Evolutionary conservation across 1,140 invertebrate species (phyloP).

Genomic region (Bombyx mori): DNA sequence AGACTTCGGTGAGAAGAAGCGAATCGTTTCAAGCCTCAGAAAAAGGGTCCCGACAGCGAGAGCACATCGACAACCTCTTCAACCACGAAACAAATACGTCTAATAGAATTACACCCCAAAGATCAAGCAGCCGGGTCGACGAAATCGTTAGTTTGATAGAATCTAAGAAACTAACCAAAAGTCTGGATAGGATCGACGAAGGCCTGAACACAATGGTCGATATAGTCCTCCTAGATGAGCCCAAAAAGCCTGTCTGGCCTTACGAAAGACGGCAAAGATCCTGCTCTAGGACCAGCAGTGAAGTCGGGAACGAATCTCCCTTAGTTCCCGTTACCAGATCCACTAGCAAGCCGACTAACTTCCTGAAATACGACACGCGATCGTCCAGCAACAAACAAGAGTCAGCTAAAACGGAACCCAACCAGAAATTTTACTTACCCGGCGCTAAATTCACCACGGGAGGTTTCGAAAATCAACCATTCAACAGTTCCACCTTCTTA

Average conservation of each 20-base stretch:
- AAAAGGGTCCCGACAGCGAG: constrained; percentile 58
- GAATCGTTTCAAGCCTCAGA: constrained; percentile 69
- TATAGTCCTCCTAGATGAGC: constrained; percentile 74
- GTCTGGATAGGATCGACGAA: constrained; percentile 83
- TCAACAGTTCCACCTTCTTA: constrained; percentile 69
- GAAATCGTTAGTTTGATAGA: constrained; percentile 71
- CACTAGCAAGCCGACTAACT: constrained; percentile 40
- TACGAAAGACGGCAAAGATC: constrained; percentile 64
- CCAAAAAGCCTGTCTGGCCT: constrained; percentile 62
- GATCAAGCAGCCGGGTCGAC: constrained; percentile 63
- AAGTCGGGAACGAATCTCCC: constrained; percentile 53
- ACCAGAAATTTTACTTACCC: constrained; percentile 49
- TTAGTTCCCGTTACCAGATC: constrained; percentile 44
- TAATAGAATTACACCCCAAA: constrained; percentile 40
- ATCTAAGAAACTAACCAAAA: constrained; percentile 78
- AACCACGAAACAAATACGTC: constrained; percentile 37
- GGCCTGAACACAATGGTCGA: constrained; percentile 80
- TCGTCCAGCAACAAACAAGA: constrained; percentile 42
- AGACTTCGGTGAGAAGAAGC: constrained; percentile 58
- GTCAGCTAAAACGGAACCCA: constrained; percentile 42
- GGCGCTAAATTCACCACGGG: constrained; percentile 46
- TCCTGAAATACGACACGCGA: constrained; percentile 33
- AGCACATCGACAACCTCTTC: constrained; percentile 67
- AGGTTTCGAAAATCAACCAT: constrained; percentile 45
- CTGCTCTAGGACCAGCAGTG: constrained; percentile 61